Evolutionary conservation across 2,797 vertebrate species (phyloP).

Genomic region (Pantherophis vulpinus): DNA sequence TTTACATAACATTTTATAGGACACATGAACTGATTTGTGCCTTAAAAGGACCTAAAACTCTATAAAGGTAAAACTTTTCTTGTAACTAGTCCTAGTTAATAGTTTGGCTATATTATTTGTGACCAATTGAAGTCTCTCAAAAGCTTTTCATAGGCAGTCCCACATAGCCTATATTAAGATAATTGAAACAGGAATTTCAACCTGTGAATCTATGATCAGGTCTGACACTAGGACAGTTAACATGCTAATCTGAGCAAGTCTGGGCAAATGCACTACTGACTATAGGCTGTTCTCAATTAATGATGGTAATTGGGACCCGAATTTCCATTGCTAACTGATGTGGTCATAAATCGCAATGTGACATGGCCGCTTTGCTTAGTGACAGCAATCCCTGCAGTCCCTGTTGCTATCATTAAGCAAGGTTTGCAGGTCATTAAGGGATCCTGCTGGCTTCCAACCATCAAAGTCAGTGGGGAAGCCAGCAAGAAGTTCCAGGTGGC

Average conservation of each 20-base stretch:
- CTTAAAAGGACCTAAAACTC: no score
- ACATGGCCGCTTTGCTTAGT: not conserved
- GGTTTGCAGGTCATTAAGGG: not conserved
- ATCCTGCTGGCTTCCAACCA: not conserved
- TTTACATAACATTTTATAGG: not conserved
- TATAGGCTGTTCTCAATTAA: not conserved
- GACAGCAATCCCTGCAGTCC: not conserved
- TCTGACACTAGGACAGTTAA: not conserved
- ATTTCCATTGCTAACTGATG: not conserved
- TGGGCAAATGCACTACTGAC: not conserved
- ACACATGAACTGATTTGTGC: not conserved
- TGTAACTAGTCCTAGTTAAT: not conserved
- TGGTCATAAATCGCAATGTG: not conserved
- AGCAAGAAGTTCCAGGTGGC: not conserved
- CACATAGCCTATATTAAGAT: not conserved
- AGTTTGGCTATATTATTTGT: not conserved
- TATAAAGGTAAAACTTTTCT: not conserved
- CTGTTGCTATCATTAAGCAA: not conserved
- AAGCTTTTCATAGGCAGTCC: not conserved
- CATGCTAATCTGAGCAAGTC: not conserved
- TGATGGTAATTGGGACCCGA: not conserved
- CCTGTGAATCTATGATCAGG: no score
- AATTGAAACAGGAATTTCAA: not conserved
- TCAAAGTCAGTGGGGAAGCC: not conserved
- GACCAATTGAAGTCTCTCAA: not conserved